Base-by-base conservation (phyloP, 1,140 invertebrate genomes). In the Heliconius congener region DNA sequence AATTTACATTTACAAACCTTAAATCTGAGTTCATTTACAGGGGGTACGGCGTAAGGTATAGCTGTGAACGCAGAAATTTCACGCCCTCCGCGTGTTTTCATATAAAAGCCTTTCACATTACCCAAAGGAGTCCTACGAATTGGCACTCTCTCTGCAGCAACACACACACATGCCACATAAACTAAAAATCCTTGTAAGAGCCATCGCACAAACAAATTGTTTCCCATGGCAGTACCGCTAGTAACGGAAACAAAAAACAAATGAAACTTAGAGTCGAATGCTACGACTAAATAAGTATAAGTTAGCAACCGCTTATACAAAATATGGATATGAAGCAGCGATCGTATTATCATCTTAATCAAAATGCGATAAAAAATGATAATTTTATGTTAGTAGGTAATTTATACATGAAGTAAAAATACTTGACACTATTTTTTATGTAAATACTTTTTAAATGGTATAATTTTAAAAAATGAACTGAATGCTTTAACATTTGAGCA, bases 41-140 rank as follows among this genome's bases (percentile, higher is more conserved):
- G 97, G 8, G 97, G 96, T 79, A 95, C 87, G 0, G 96, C 96
- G 83, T 95, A 97, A 0, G 96, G 96, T 75, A 97, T 95, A 4
- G 96, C 95, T 81, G 93, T 95, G 87, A 84, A 95, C 34, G 95
- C 95, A 0, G 95, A 86, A 84, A 95, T 94, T 74, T 90, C 85
- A n/a, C 92, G 91, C 0, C 95, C 95, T 70, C 83, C 89, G 55
- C 94, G 89, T 1, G 95, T 94, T 75, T 90, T 89, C 79, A 95
- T 86, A 77, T 92, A 93, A 73, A 93, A 93, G 4, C 95, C 95
- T 11, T 89, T 83, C 4, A 95, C 81, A 77, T 87, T 86, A 1
- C 95, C 95, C 19, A 92, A 81, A 3, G 84, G 83, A 8, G 92
- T 92, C 2, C 71, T 80, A 19, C 78, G 78, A 34, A 77, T 8